Evolutionary conservation across 2,797 vertebrate species (phyloP).

Genomic region (Alcedo atthis): DNA sequence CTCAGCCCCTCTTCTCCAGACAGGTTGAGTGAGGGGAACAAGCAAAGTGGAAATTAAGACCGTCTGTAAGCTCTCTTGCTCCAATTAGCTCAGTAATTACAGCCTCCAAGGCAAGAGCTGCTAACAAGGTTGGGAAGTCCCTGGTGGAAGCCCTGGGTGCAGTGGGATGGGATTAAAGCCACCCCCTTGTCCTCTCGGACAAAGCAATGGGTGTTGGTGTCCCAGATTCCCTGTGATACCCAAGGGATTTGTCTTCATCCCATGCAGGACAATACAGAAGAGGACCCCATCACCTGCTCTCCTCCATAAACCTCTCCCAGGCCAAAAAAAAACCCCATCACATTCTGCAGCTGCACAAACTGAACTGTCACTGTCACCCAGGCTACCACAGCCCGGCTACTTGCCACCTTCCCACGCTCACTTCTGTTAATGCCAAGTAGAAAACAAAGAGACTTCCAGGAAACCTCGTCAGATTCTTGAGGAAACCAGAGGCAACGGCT

Average conservation of each 20-base stretch:
- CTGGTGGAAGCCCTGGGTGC: not conserved
- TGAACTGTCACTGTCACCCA: not conserved
- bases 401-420: not conserved
- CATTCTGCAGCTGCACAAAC: not conserved
- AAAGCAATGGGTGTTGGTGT: not conserved
- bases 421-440: not conserved
- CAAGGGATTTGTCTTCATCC: not conserved
- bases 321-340: not conserved
- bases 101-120: not conserved
- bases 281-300: no score
- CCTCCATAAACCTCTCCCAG: accelerated
- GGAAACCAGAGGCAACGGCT: not conserved
- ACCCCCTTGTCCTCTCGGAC: not conserved
- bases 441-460: not conserved
- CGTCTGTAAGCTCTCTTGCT: not conserved
- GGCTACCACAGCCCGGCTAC: not conserved
- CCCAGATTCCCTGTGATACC: not conserved
- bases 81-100: slow-evolving; percentile 68
- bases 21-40: not conserved
- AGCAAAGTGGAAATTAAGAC: not conserved
- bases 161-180: not conserved
- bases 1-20: not conserved
- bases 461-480: not conserved
- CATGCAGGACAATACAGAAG: accelerated
- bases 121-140: not conserved